A percentile compares a stretch with the other conserved stretches of the same genome.
Evolutionary conservation across 2,888 invertebrate genomes (phyloP).

Genomic region (Rapana venosa): DNA sequence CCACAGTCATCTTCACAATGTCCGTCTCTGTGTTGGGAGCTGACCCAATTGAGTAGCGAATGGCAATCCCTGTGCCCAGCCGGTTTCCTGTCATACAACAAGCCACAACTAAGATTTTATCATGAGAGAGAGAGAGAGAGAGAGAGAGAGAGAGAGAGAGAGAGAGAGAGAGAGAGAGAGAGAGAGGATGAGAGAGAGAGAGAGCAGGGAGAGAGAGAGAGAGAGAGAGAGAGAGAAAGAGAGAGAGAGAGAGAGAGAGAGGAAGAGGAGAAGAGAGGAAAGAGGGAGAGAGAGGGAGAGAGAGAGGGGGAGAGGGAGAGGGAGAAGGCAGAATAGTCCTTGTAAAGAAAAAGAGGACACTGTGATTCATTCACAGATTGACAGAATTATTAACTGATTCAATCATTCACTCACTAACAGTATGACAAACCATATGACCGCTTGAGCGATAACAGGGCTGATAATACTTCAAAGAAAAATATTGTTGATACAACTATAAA

Average conservation of each 20-base stretch:
- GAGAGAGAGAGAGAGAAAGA: neutral
- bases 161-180: neutral
- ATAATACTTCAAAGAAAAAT: too few relatives aligned
- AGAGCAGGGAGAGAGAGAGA: too few relatives aligned
- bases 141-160: neutral
- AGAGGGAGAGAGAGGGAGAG: neutral
- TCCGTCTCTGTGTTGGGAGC: constrained; percentile 57
- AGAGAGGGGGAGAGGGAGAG: too few relatives aligned
- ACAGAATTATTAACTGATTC: too few relatives aligned
- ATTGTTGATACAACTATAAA: too few relatives aligned
- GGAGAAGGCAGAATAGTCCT: neutral
- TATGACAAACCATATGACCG: too few relatives aligned
- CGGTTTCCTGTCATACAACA: constrained; percentile 62
- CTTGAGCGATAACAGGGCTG: too few relatives aligned
- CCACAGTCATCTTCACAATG: constrained; percentile 64
- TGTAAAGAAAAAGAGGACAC: too few relatives aligned
- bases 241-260: neutral
- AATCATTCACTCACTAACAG: too few relatives aligned
- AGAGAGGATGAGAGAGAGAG: neutral
- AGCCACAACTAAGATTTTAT: neutral
- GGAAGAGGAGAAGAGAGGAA: neutral
- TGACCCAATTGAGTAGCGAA: constrained; percentile 62
- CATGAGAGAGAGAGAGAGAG: too few relatives aligned
- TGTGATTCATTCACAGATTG: too few relatives aligned
- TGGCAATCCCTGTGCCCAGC: constrained; percentile 68